Evolutionary conservation across 2,888 invertebrate species (phyloP).

Genomic region (Allygus modestus): DNA sequence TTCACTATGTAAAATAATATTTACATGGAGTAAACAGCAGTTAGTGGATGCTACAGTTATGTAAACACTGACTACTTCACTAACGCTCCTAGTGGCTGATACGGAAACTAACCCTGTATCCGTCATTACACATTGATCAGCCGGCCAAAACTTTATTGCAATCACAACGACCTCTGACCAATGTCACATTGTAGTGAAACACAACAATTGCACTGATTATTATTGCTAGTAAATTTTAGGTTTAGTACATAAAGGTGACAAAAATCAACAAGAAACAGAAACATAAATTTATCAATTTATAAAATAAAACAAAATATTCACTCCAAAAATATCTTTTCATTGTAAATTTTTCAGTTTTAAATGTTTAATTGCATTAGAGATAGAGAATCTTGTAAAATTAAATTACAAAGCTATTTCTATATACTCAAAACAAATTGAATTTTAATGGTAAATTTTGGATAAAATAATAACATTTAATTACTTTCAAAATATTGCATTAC

Average conservation of each 20-base stretch:
- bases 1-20: conserved; percentile 35
- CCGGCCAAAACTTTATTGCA: conserved; percentile 7
- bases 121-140: conserved; percentile 33
- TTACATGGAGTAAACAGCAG: conserved; percentile 42
- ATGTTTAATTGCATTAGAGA: no score
- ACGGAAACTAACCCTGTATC: conserved; percentile 47
- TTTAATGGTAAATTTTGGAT: no score
- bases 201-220: conserved; percentile 28
- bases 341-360: no score
- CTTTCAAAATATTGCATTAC: no score
- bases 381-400: no score
- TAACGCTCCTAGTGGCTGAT: conserved; percentile 37
- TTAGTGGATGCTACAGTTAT: conserved; percentile 7
- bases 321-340: no score
- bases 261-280: no score
- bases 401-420: no score
- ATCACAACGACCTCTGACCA: conserved; percentile 19
- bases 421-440: no score
- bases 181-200: background rate
- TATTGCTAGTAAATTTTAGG: conserved; percentile 9
- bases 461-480: no score
- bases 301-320: no score
- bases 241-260: background rate
- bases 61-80: conserved; percentile 44
- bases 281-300: no score